Percentiles rank a stretch among this genome's conserved stretches.
These are phyloP conservation scores for Rhyacophila brunnea DNA, from an alignment of 1,140 invertebrate species.

Conservation along the genomic window DNA sequence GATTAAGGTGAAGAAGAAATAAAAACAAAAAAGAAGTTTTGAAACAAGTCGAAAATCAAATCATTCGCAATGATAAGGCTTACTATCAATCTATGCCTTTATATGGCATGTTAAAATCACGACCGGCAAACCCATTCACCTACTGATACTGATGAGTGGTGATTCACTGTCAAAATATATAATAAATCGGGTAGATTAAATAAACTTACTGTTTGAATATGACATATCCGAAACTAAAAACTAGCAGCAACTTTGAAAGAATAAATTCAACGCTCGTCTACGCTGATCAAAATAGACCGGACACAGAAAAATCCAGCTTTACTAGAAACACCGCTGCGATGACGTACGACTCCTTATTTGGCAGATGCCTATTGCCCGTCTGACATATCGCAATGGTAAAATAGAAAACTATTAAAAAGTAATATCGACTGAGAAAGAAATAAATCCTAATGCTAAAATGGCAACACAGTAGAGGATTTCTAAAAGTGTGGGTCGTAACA, in stretches of 20 bases:
- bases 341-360: conserved; percentile 29
- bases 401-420: neutral
- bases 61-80: too few relatives aligned
- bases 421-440: too few relatives aligned
- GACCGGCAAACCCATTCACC: conserved; percentile 22
- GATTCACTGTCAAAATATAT: conserved; percentile 12
- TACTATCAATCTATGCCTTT: conserved; percentile 13
- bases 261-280: conserved; percentile 5
- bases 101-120: conserved; percentile 18
- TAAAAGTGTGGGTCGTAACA: too few relatives aligned
- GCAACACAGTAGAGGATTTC: too few relatives aligned
- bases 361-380: conserved; percentile 22
- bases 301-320: conserved; percentile 3
- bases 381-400: conserved; percentile 19
- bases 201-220: conserved; percentile 26
- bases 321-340: conserved; percentile 7
- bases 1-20: neutral
- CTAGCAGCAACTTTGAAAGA: conserved; percentile 7
- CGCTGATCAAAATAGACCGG: conserved; percentile 19
- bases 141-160: neutral
- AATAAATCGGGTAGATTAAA: conserved; percentile 4
- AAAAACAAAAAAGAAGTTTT: neutral
- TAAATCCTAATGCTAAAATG: too few relatives aligned
- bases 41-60: conserved; percentile 10
- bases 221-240: conserved; percentile 18